Percentiles rank a stretch among this genome's conserved stretches.
Evolutionary conservation across 1,140 invertebrate genomes (phyloP).

Genomic region (Semibalanus balanoides): DNA sequence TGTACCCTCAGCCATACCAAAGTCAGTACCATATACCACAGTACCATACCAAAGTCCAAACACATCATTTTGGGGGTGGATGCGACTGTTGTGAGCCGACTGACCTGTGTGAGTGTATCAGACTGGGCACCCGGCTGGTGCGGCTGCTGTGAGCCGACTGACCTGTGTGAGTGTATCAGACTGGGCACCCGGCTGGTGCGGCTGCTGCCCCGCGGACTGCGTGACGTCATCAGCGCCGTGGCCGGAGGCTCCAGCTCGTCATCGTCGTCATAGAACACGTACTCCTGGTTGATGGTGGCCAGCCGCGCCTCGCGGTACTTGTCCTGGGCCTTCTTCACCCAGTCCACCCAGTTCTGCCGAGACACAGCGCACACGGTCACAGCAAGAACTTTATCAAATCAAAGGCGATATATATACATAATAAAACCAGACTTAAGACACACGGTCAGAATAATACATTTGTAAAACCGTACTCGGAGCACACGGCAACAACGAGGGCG

Average conservation of each 20-base stretch:
- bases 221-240: slow-evolving; percentile 22
- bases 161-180: slow-evolving; percentile 32
- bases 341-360: slow-evolving; percentile 10
- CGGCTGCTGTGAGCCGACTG: background rate
- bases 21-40: no score
- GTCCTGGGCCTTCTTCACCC: slow-evolving; percentile 18
- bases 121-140: slow-evolving; percentile 26
- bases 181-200: slow-evolving; percentile 27
- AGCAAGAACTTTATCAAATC: no score
- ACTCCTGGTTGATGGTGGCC: slow-evolving; percentile 1
- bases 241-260: slow-evolving; percentile 17
- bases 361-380: no score
- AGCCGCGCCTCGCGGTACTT: slow-evolving; percentile 21
- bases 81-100: background rate
- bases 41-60: no score
- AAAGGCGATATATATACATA: no score
- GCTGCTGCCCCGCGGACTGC: slow-evolving; percentile 27
- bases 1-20: no score
- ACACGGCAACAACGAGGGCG: no score
- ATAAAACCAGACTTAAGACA: no score
- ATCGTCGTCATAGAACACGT: slow-evolving; percentile 10
- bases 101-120: slow-evolving; percentile 32
- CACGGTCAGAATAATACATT: no score
- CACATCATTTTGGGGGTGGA: no score
- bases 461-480: no score